Percentiles rank a stretch among this genome's conserved stretches.
Conservation (phyloP, 2,888 invertebrate genomes). For the Druceiella hillmani region DNA sequence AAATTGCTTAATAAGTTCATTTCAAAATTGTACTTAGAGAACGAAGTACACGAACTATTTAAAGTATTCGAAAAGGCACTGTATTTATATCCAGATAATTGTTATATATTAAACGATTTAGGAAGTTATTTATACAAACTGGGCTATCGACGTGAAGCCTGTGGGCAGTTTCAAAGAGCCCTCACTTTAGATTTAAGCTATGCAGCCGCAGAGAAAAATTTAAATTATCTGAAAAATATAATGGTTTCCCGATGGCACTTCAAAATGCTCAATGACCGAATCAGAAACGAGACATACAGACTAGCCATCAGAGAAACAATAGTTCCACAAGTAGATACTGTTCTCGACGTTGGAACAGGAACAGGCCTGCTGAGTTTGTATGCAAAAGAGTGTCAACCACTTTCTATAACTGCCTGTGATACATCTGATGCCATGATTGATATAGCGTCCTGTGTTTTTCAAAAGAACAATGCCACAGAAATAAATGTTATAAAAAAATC, state of each 20-base stretch:
- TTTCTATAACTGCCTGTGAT: slow-evolving; percentile 62
- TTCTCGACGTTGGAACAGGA: slow-evolving; percentile 74
- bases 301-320: slow-evolving; percentile 54
- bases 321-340: slow-evolving; percentile 41
- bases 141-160: slow-evolving; percentile 51
- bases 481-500: slow-evolving; percentile 52
- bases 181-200: slow-evolving; percentile 43
- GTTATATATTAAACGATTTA: slow-evolving; percentile 35
- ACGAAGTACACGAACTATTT: slow-evolving; percentile 35
- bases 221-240: slow-evolving; percentile 62
- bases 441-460: slow-evolving; percentile 54
- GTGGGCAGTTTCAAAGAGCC: slow-evolving; percentile 51
- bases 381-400: slow-evolving; percentile 52
- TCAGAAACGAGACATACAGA: slow-evolving; percentile 61
- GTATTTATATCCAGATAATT: slow-evolving; percentile 31
- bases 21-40: slow-evolving; percentile 26
- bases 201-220: slow-evolving; percentile 58
- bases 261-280: slow-evolving; percentile 72
- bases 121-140: slow-evolving; percentile 46
- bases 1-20: slow-evolving; percentile 29
- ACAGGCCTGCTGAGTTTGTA: slow-evolving; percentile 69
- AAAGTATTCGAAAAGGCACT: slow-evolving; percentile 32
- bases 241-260: slow-evolving; percentile 78
- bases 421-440: slow-evolving; percentile 56
- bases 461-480: slow-evolving; percentile 36